These are phyloP conservation scores for Malurus melanocephalus DNA, from an alignment of 2,113 vertebrate genomes.

Conservation along the genomic window DNA sequence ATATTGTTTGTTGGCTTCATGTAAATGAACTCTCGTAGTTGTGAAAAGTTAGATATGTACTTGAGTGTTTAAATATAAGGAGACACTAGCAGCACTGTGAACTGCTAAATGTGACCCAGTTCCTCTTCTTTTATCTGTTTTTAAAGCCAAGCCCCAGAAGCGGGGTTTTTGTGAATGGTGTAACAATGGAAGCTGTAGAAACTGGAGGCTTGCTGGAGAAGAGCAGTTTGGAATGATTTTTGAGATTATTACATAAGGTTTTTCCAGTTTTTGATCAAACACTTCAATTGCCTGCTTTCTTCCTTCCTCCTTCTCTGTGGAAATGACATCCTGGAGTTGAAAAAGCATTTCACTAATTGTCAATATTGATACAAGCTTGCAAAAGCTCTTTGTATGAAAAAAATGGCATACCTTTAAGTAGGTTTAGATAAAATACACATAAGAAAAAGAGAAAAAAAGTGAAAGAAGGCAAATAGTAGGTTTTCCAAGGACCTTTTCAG, in stretches of 20 bases:
- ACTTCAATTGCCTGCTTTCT: fast-evolving
- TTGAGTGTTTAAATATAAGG: neutral
- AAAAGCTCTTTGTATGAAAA: neutral
- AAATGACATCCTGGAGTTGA: neutral
- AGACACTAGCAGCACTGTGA: neutral
- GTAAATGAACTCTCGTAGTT: neutral
- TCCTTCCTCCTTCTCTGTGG: neutral
- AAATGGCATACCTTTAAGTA: neutral
- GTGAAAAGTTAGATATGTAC: neutral
- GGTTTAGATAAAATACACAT: neutral
- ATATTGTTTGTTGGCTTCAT: neutral
- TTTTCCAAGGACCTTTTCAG: neutral
- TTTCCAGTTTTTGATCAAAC: neutral
- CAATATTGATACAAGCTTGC: neutral
- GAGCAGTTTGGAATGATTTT: neutral
- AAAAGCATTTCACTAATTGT: neutral
- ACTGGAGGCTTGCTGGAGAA: neutral
- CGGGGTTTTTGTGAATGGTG: neutral
- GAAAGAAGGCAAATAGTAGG: neutral
- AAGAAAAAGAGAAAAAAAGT: neutral
- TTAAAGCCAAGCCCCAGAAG: neutral
- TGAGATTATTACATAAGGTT: neutral
- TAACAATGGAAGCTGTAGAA: neutral
- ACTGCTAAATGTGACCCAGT: neutral
- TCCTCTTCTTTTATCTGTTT: neutral